Conservation (phyloP, 2,797 vertebrate species). For the Serranus cabrilla region DNA sequence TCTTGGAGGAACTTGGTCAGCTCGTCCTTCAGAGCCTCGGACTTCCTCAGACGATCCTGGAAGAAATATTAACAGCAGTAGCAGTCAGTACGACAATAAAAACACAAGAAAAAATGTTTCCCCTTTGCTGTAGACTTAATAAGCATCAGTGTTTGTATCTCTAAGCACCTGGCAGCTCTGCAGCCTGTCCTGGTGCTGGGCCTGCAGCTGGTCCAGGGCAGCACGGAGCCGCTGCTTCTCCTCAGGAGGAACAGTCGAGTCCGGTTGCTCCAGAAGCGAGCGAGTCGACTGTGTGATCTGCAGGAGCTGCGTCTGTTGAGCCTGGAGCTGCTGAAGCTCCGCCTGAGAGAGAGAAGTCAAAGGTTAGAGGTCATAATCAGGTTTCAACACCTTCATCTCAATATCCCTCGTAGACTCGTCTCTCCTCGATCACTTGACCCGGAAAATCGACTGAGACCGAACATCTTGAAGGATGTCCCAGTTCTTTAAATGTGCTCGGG, state of each 20-base stretch:
- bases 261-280: constrained; percentile 91
- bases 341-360: constrained; percentile 76
- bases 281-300: constrained; percentile 91
- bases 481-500: no score
- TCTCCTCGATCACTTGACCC: no score
- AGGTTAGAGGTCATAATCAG: not conserved
- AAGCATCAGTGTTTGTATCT: not conserved
- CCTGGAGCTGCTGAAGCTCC: constrained; percentile 92
- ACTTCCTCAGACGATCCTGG: constrained; percentile 86
- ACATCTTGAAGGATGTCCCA: no score
- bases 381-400: no score
- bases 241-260: constrained; percentile 86
- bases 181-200: constrained; percentile 87
- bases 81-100: not conserved
- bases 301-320: constrained; percentile 93
- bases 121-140: not conserved
- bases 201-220: constrained; percentile 87
- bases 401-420: no score
- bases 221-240: constrained; percentile 86
- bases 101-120: no score
- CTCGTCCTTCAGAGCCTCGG: constrained; percentile 91
- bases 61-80: not conserved
- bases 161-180: constrained; percentile 86
- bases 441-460: no score
- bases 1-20: constrained; percentile 93